Percentiles rank a stretch among this genome's conserved stretches.
Conservation (phyloP, 2,888 invertebrate species). For the Papilio demoleus region DNA sequence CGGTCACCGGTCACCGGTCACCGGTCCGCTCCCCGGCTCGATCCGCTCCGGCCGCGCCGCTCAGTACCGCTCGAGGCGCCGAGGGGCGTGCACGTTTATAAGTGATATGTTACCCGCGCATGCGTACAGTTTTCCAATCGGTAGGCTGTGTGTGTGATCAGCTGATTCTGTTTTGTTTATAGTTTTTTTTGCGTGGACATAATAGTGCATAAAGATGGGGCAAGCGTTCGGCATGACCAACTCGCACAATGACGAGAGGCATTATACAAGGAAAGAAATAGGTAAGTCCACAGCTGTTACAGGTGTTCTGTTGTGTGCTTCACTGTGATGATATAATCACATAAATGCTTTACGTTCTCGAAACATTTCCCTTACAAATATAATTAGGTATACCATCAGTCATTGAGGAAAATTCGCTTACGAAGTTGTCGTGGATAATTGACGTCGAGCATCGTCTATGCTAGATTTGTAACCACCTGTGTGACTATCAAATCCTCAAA, state of each 20-base stretch:
- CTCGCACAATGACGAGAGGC: slow-evolving; percentile 75
- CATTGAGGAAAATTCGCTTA: background rate
- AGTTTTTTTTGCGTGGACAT: slow-evolving; percentile 61
- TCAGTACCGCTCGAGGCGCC: slow-evolving; percentile 43
- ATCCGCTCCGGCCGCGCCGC: slow-evolving; percentile 35
- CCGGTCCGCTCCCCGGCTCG: slow-evolving; percentile 43
- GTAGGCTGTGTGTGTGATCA: slow-evolving; percentile 56
- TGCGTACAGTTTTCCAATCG: slow-evolving; percentile 53
- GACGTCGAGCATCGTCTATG: background rate
- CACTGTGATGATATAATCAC: background rate
- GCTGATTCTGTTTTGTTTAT: slow-evolving; percentile 58
- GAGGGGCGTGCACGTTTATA: slow-evolving; percentile 45
- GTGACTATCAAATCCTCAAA: background rate
- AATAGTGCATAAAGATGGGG: slow-evolving; percentile 63
- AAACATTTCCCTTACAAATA: background rate
- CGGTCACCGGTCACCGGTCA: slow-evolving; percentile 61
- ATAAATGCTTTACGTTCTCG: background rate
- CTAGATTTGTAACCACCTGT: background rate
- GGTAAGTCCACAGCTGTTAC: slow-evolving; percentile 59
- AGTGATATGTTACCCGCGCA: slow-evolving; percentile 58
- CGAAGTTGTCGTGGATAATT: background rate
- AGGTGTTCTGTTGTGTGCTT: background rate
- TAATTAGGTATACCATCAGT: background rate
- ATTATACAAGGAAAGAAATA: slow-evolving; percentile 76
- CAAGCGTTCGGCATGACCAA: slow-evolving; percentile 79